Evolutionary conservation across 2,888 invertebrate genomes (phyloP), one percentile per base, ranked within the genome.

Genomic region (Drosophila recens): DNA sequence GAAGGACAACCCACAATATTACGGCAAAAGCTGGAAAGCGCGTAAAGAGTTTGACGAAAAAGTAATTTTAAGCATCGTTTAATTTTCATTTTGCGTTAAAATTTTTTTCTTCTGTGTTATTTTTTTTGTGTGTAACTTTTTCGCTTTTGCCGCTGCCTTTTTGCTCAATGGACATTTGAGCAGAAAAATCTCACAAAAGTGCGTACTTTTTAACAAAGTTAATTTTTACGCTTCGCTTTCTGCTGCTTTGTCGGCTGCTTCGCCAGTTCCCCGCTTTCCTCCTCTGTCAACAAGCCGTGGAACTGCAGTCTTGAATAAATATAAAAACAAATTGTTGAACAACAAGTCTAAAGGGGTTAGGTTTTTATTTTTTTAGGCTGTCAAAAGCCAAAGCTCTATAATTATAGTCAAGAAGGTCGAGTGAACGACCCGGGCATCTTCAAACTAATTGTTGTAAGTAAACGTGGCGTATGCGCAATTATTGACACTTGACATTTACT

Each of bases 61-160:
- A 89, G 87, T 89, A 90, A 86, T 90, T 86, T 86, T 86, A 87
- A 89, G 89, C 89, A 89, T 86, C 85, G 90, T 90, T 90, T 86
- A 90, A 90, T 86, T 90, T 84, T 90, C 84, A 88, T 84, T 84
- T 82, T 82, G 83, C 69, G 67, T 62, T 58, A 53, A 78, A 67
- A 66, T 71, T 70, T 85, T 62, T 62, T 30, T 17, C 36, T 54
- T 34, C 20, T 33, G 36, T 46, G 62, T 57, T 54, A 53, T 51
- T 67, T 54, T 58, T 27, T 67, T 62, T 36, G 6, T 48, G 62
- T 62, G 65, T 57, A 79, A 66, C 84, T 81, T 64, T 68, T 77
- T 58, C 42, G 46, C 61, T 64, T 65, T 61, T 66, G 48, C 46
- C 20, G 30, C 34, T 57, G 54, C 59, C 59, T 75, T 85, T 84